Conservation (phyloP, 2,888 invertebrate genomes). For the Timandra comae region DNA sequence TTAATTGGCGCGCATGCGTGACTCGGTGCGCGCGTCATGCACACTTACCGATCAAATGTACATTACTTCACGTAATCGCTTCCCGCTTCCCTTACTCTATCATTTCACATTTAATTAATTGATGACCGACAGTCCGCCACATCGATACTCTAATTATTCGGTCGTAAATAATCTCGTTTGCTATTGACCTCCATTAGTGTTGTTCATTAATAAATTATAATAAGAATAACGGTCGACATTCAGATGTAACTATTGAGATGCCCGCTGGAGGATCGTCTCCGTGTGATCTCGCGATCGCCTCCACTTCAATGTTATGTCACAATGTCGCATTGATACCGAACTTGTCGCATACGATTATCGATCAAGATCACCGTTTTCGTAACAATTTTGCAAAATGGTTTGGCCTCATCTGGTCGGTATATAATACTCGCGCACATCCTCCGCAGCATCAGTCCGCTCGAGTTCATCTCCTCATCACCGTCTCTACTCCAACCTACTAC, state of each 20-base stretch:
- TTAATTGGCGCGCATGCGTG: too few species aligned
- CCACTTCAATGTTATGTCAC: conserved; percentile 7
- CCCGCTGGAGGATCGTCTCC: too few species aligned
- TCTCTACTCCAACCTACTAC: conserved; percentile 12
- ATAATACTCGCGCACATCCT: conserved; percentile 17
- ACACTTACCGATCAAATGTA: conserved; percentile 1
- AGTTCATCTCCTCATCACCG: conserved; percentile 6
- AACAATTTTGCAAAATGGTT: conserved; percentile 26
- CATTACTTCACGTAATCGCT: neutral
- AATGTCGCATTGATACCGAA: conserved; percentile 12
- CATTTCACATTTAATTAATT: neutral
- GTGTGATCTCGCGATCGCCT: neutral
- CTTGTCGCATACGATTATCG: conserved; percentile 12
- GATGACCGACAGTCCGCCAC: too few species aligned
- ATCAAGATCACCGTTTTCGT: conserved; percentile 20
- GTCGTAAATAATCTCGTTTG: too few species aligned
- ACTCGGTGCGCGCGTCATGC: conserved; percentile 9
- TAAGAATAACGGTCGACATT: too few species aligned
- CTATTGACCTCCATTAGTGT: too few species aligned
- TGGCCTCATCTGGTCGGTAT: conserved; percentile 25
- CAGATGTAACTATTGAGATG: too few species aligned
- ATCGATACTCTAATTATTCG: too few species aligned
- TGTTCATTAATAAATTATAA: too few species aligned
- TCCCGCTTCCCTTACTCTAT: neutral
- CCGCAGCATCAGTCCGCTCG: conserved; percentile 19